Conservation (phyloP, 2,888 invertebrate species). For the Palloptera scutellata region DNA sequence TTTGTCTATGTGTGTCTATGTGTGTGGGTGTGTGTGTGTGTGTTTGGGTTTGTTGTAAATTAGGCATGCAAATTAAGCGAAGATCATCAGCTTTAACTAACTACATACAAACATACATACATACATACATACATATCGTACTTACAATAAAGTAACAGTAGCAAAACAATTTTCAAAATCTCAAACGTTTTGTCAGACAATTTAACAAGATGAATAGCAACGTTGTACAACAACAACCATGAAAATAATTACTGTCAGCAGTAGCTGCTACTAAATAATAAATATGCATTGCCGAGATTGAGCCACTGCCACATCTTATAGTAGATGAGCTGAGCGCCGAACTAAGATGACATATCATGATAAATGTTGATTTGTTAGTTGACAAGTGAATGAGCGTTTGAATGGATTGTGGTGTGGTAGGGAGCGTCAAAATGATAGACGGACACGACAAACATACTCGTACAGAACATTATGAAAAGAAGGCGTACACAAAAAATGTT, state of each 20-base stretch:
- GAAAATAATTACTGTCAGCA: background rate
- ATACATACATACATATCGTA: background rate
- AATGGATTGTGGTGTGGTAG: background rate
- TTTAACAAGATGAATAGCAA: slow-evolving; percentile 20
- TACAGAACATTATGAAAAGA: background rate
- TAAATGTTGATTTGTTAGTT: background rate
- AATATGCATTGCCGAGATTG: background rate
- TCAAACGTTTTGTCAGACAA: slow-evolving; percentile 28
- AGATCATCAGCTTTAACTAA: no score
- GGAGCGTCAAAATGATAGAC: background rate
- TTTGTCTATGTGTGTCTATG: no score
- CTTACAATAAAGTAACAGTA: background rate
- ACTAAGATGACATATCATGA: background rate
- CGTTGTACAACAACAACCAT: background rate
- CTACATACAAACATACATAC: background rate
- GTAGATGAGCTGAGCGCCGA: background rate
- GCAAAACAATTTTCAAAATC: slow-evolving; percentile 15
- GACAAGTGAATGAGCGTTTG: slow-evolving; percentile 11
- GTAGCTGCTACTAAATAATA: background rate
- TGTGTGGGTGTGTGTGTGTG: no score
- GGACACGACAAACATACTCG: background rate
- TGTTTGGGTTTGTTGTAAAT: no score
- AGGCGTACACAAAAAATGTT: background rate
- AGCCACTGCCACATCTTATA: background rate
- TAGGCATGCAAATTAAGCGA: no score